Evolutionary conservation across 1,140 invertebrate species (phyloP).

Genomic region (Thereuonema tuberculata): DNA sequence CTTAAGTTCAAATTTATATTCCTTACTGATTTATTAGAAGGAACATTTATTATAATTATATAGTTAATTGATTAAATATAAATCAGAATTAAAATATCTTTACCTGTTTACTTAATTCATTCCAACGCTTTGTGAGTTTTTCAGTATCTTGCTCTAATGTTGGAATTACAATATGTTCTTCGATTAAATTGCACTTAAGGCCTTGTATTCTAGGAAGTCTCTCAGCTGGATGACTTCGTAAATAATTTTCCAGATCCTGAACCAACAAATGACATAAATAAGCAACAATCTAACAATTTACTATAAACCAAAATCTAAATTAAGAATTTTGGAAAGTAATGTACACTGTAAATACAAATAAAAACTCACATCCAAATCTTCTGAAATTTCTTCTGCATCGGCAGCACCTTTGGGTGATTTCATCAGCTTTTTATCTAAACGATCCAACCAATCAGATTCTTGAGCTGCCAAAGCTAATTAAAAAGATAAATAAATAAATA

Average conservation of each 20-base stretch:
- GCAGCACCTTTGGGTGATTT: slow-evolving; percentile 52
- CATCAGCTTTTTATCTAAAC: slow-evolving; percentile 60
- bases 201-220: slow-evolving; percentile 57
- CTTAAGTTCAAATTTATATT: too few relatives aligned
- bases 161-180: slow-evolving; percentile 57
- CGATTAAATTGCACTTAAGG: slow-evolving; percentile 54
- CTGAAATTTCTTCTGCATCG: slow-evolving; percentile 88
- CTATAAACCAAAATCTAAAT: slow-evolving; percentile 7
- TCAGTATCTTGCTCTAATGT: slow-evolving; percentile 54
- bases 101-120: slow-evolving; percentile 44
- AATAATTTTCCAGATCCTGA: slow-evolving; percentile 70
- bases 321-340: too few relatives aligned
- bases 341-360: too few relatives aligned
- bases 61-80: too few relatives aligned
- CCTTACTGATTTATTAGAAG: too few relatives aligned
- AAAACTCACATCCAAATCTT: slow-evolving; percentile 72
- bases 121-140: slow-evolving; percentile 48
- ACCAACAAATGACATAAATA: slow-evolving; percentile 12
- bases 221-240: slow-evolving; percentile 57
- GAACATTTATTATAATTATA: too few relatives aligned
- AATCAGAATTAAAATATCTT: slow-evolving; percentile 5
- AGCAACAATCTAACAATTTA: slow-evolving; percentile 6
- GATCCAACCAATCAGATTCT: slow-evolving; percentile 66
- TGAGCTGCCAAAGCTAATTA: slow-evolving; percentile 49
- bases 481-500: slow-evolving; percentile 11